phyloP scores from a whole-genome alignment of 2,797 vertebrate species.

The Anisognathus igniventris region DNA sequence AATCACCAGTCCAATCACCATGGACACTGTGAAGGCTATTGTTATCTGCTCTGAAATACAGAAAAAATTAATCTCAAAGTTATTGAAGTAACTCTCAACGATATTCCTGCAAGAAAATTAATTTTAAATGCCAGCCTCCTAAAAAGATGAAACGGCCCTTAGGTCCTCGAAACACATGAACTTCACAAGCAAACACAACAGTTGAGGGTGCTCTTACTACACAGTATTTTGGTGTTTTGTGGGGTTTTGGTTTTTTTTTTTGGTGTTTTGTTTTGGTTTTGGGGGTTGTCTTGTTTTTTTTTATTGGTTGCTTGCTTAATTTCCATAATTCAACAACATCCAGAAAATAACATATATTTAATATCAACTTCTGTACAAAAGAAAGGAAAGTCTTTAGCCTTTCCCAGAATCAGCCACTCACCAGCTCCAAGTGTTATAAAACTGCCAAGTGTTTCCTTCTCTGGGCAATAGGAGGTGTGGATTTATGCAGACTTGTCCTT shows the following conservation, averaged over 20 bases:
- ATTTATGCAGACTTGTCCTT: background rate
- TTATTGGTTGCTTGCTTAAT: background rate
- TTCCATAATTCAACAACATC: background rate
- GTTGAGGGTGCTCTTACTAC: background rate
- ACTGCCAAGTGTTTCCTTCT: background rate
- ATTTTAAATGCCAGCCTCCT: background rate
- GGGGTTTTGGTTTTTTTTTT: background rate
- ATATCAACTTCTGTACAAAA: background rate
- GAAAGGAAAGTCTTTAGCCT: background rate
- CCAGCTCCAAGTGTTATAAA: background rate
- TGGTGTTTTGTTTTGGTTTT: background rate
- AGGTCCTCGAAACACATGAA: background rate
- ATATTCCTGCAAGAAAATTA: background rate
- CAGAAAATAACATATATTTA: background rate
- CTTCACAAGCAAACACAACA: background rate
- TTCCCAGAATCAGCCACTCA: background rate
- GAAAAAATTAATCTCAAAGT: background rate
- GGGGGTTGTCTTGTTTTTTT: background rate
- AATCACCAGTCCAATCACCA: conserved; percentile 87
- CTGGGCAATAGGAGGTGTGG: background rate
- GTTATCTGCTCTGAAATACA: conserved; percentile 84
- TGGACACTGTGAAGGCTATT: conserved; percentile 91
- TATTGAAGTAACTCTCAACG: background rate
- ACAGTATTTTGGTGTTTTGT: background rate
- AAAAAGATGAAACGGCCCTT: background rate